Evolutionary conservation across 2,888 invertebrate species (phyloP), one percentile per base, ranked within the genome.

Genomic region (Morpho deidamia): DNA sequence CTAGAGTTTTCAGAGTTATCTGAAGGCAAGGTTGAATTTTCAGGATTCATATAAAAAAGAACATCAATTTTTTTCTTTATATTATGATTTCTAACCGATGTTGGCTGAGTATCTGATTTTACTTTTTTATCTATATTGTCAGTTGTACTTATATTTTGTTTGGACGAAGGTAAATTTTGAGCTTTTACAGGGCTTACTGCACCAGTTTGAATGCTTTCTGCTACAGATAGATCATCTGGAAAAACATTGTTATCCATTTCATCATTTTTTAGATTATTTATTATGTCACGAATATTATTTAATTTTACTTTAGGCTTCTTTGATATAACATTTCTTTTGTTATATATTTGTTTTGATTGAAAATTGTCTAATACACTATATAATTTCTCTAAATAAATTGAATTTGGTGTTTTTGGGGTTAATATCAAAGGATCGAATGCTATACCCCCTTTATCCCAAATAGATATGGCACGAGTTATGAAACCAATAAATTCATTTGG

Each of bases 361-460:
- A 65, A 61, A 59, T 69, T 71, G 61, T 70, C 64, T 2, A 88
- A 59, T 37, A 83, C 55, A 40, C 67, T 64, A 39, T 76, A 61
- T 35, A 87, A 39, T 61, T 83, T 82, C 51, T 84, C 72, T 11
- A 73, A 67, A 58, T 83, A 83, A 45, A 69, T 50, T 14, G 66
- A 59, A 60, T 78, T 64, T 8, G 77, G 72, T 23, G 75, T 71
- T 47, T 65, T 63, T 10, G 81, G 73, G 10, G 72, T 82, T 43
- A 88, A 67, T 59, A 86, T 72, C 11, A 67, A 53, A 33, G 88
- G 86, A 65, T 82, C 74, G 50, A 89, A 73, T 39, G 81, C 77
- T 50, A 89, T 74, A 1, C 89, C 89, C 40, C 87, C 87, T 62
- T 78, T 82, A 44, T 89, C 77, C 89, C 88, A 89, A 63, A 89